Conservation (phyloP, 2,113 vertebrate species). For the Oriolus oriolus region DNA sequence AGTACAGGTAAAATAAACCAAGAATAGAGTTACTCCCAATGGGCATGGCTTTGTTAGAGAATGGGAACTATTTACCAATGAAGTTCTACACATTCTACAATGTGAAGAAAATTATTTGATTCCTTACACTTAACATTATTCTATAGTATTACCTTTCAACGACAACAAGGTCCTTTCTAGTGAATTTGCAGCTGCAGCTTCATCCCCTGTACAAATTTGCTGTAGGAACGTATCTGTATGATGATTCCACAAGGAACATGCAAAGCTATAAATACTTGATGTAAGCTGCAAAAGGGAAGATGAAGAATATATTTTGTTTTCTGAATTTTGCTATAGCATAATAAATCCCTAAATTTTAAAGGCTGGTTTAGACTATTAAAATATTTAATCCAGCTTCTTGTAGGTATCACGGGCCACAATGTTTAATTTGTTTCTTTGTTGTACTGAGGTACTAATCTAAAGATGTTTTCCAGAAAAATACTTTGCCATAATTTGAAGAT, state of each 20-base stretch:
- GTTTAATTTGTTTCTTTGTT: not conserved
- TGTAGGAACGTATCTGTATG: conserved; percentile 94
- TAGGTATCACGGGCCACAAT: not conserved
- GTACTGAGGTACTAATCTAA: not conserved
- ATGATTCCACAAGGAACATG: conserved; percentile 95
- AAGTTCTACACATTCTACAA: not conserved
- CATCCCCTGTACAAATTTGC: conserved; percentile 80
- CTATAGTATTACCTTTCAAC: conserved; percentile 84
- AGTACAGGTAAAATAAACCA: not conserved
- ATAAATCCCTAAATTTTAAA: not conserved
- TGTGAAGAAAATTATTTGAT: not conserved
- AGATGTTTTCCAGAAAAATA: not conserved
- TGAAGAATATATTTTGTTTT: not conserved
- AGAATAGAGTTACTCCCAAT: not conserved
- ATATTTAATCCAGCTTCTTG: not conserved
- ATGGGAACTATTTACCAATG: not conserved
- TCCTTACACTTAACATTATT: not conserved
- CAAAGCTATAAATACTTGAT: conserved; percentile 93
- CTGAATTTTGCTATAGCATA: not conserved
- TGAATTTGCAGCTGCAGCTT: conserved; percentile 80
- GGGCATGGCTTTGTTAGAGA: not conserved
- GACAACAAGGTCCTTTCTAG: conserved; percentile 92
- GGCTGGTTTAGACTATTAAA: not conserved
- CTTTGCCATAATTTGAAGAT: not conserved
- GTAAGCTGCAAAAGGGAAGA: conserved; percentile 83